Percentiles rank a stretch among this genome's conserved stretches.
Evolutionary conservation across 2,797 vertebrate species (phyloP).

Genomic region (Schizothorax lantsangensis): DNA sequence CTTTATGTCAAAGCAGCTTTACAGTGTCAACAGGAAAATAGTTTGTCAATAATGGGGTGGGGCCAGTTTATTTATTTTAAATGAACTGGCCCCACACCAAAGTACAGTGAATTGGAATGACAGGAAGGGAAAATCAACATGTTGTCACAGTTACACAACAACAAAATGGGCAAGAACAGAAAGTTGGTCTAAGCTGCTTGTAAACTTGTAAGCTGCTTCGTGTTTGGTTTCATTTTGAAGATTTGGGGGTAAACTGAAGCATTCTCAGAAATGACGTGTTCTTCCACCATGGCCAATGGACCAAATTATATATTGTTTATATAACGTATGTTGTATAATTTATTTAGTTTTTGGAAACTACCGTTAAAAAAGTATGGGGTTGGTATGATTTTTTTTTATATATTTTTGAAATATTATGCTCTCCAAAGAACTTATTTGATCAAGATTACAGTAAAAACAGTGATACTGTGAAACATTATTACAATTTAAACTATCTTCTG

Average conservation of each 20-base stretch:
- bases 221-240: conserved; percentile 5
- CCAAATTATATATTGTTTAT: not conserved
- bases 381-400: not conserved
- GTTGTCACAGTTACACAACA: conserved; percentile 12
- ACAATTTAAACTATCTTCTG: not conserved
- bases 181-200: conserved; percentile 16
- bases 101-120: not conserved
- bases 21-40: not conserved
- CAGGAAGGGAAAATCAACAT: not conserved
- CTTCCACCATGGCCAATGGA: not conserved
- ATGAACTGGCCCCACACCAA: not conserved
- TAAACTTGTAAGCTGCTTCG: conserved; percentile 16
- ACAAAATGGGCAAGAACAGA: conserved; percentile 17
- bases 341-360: not conserved
- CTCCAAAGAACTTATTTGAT: not conserved
- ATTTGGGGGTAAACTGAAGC: conserved; percentile 6
- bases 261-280: not conserved
- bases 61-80: not conserved
- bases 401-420: not conserved
- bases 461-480: not conserved
- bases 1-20: not conserved
- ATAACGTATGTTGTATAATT: not conserved
- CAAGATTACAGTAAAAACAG: not conserved
- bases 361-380: not conserved
- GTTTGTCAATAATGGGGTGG: not conserved